A percentile compares a stretch with the other conserved stretches of the same genome.
phyloP scores from a whole-genome alignment of 2,797 vertebrate species.

The Poecilia wingei region DNA sequence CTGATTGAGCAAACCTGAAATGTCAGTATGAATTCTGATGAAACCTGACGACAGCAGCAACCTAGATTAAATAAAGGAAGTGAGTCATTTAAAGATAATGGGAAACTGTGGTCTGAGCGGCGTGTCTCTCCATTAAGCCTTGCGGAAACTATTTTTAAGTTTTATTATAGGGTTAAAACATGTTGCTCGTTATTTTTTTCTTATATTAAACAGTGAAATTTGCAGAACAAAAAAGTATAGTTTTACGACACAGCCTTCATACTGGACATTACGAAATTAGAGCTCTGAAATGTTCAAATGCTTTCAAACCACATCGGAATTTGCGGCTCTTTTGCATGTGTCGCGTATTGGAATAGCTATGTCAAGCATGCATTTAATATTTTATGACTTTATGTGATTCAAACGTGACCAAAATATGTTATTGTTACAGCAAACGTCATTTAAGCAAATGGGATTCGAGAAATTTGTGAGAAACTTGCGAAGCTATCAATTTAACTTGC shows the following conservation, averaged over 20 bases:
- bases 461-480: fast-evolving
- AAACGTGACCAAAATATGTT: not conserved
- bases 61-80: not conserved
- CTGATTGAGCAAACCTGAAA: not conserved
- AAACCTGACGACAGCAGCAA: not conserved
- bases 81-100: constrained; percentile 1
- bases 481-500: fast-evolving
- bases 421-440: fast-evolving
- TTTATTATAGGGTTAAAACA: not conserved
- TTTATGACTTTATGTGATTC: not conserved
- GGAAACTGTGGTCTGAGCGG: constrained; percentile 8
- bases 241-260: not conserved
- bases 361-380: not conserved
- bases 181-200: not conserved
- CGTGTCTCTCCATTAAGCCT: not conserved
- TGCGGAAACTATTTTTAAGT: not conserved
- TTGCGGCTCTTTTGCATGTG: not conserved
- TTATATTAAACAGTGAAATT: not conserved
- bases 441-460: not conserved
- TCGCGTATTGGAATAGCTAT: not conserved
- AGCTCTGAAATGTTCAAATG: not conserved
- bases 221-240: not conserved
- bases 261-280: not conserved
- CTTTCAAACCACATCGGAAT: not conserved
- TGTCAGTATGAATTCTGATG: not conserved